Conservation (phyloP, 2,797 vertebrate genomes). For the Pachyuromys duprasi region DNA sequence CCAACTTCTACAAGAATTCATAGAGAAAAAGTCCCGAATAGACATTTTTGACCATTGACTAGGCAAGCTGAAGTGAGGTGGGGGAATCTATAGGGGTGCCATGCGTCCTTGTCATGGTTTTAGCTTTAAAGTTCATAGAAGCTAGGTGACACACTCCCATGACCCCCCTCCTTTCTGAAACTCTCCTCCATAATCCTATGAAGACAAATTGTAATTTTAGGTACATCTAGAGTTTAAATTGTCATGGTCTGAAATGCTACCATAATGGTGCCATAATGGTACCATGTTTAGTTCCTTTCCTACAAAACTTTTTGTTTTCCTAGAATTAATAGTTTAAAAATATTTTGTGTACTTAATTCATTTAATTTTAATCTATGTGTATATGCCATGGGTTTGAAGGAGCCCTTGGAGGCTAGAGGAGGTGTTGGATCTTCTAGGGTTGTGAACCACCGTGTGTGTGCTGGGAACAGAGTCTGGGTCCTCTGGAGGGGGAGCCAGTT, state of each 20-base stretch:
- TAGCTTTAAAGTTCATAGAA: not conserved
- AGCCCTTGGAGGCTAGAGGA: not conserved
- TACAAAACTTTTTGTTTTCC: not conserved
- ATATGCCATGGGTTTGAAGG: not conserved
- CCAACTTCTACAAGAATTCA: not conserved
- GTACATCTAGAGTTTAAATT: not conserved
- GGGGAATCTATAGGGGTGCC: not conserved
- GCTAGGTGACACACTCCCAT: not conserved
- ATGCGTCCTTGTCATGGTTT: not conserved
- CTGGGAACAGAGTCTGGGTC: not conserved
- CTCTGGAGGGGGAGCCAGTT: not conserved
- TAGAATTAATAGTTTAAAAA: not conserved
- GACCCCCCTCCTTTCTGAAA: not conserved
- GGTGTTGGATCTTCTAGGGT: not conserved
- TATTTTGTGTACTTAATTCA: not conserved
- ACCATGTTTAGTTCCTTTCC: not conserved
- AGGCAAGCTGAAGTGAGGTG: not conserved
- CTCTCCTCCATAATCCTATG: not conserved
- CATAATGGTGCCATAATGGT: not conserved
- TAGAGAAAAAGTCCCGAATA: not conserved
- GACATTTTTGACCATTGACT: not conserved
- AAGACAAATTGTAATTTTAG: not conserved
- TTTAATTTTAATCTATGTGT: not conserved
- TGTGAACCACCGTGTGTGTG: not conserved
- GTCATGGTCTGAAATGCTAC: not conserved